Conservation (phyloP, 2,888 invertebrate species). For the Trissonchulus sp. region DNA sequence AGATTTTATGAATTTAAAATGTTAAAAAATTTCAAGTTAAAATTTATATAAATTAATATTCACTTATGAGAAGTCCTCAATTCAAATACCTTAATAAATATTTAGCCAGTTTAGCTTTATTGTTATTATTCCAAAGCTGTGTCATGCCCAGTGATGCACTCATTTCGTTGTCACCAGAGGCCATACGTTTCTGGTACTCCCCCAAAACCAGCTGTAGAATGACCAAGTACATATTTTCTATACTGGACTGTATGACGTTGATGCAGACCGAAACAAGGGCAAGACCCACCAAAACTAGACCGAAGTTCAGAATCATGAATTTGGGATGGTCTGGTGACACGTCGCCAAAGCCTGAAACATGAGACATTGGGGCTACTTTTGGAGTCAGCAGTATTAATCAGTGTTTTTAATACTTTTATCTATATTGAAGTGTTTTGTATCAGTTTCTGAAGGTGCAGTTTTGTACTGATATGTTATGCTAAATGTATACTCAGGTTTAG, state of each 20-base stretch:
- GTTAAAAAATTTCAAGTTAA: no score
- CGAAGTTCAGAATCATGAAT: conserved; percentile 31
- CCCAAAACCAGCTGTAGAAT: conserved; percentile 21
- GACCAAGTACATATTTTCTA: conserved; percentile 31
- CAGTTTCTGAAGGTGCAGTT: no score
- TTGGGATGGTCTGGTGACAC: conserved; percentile 29
- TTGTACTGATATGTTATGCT: no score
- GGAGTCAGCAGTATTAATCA: no score
- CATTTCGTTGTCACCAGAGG: background rate
- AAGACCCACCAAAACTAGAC: conserved; percentile 31
- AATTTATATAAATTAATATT: no score
- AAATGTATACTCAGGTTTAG: no score
- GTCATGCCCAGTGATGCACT: conserved; percentile 24
- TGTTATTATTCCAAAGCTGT: conserved; percentile 46
- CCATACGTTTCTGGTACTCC: conserved; percentile 17
- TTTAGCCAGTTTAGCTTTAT: conserved; percentile 47
- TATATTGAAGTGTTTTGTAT: no score
- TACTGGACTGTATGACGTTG: conserved; percentile 26
- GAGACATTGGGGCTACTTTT: no score
- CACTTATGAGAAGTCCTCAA: no score
- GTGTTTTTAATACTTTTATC: no score
- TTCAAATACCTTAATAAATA: conserved; percentile 42
- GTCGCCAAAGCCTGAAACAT: conserved; percentile 33
- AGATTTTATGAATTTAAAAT: no score
- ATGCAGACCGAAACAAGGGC: conserved; percentile 30